Evolutionary conservation across 1,140 invertebrate genomes (phyloP), one percentile per base, ranked within the genome.

Genomic region (Acromyrmex heyeri): DNA sequence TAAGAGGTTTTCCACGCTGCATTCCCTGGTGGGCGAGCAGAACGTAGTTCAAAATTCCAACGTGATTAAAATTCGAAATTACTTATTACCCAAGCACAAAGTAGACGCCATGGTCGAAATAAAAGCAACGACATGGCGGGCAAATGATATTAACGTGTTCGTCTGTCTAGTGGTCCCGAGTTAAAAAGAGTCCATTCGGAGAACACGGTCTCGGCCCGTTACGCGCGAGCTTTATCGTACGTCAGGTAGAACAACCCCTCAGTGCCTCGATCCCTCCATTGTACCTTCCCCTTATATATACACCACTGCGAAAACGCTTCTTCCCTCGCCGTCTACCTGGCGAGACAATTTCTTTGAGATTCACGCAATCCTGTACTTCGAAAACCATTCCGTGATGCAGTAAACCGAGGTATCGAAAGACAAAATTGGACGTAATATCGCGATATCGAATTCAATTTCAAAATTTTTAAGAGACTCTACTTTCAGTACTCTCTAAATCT

Each of bases 241-340:
- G 92, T 94, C 92, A 93, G 91, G 77, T 90, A 91, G 92, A 94
- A 94, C 92, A 92, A 94, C 92, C 91, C 93, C 87, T 91, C 69
- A 50, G 86, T 87, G 69, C 69, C 79, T 62, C 69, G 69, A 83
- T 83, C 79, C 79, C 69, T 83, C 24, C 44, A 55, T 83, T 50
- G 38, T 83, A 44, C 38, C 27, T 82, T 44, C 21, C 79, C 55
- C 73, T 48, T 86, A 88, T 87, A 69, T 48, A 61, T 75, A 30
- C 62, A 61, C 61, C 76, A 82, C 70, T 81, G 83, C 62, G 89
- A 86, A 90, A 82, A 27, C 70, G 50, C 79, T 72, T 62, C 34
- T 65, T 24, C 59, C 14, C 57, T 30, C 3, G 12, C 4, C 0
- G 12, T 8, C 8, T n/a, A 24, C 62, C 85, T 21, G 21, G 69